Evolutionary conservation across 2,797 vertebrate species (phyloP).

Genomic region (Novumbra hubbsi): DNA sequence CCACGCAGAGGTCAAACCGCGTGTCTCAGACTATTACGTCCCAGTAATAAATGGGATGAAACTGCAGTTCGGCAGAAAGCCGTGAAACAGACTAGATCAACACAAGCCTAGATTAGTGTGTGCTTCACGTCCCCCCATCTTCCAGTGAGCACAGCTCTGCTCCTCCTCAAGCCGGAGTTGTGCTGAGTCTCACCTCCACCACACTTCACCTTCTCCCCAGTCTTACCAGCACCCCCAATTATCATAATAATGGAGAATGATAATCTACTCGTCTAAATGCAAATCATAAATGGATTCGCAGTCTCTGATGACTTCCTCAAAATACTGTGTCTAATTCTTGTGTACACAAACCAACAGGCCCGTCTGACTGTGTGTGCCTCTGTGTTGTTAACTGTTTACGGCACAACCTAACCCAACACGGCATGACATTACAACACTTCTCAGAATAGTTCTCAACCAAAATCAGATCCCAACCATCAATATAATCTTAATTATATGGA

Average conservation of each 20-base stretch:
- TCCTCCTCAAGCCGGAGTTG: conserved; percentile 38
- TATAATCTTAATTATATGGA: background rate
- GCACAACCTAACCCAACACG: background rate
- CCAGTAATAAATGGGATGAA: too few relatives aligned
- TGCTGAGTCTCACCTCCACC: conserved; percentile 45
- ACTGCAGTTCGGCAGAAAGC: too few relatives aligned
- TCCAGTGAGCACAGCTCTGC: conserved; percentile 26
- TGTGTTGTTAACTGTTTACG: background rate
- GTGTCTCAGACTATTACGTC: too few relatives aligned
- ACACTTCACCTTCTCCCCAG: conserved; percentile 29
- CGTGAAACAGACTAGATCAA: background rate
- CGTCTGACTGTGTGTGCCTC: background rate
- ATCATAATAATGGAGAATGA: conserved; percentile 60
- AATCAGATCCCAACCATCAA: background rate
- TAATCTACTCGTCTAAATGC: conserved; percentile 77
- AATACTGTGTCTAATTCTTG: conserved; percentile 60
- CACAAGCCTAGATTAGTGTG: background rate
- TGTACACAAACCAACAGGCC: conserved; percentile 31
- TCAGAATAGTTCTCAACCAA: background rate
- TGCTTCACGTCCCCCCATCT: conserved; percentile 1
- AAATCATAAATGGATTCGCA: conserved; percentile 67
- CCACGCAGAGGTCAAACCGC: too few relatives aligned
- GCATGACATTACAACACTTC: background rate
- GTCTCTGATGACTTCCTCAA: conserved; percentile 63
- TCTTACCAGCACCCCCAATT: conserved; percentile 45